These are phyloP conservation scores for Pentalonia nigronervosa DNA, from an alignment of 1,140 invertebrate species.

Conservation along the genomic window DNA sequence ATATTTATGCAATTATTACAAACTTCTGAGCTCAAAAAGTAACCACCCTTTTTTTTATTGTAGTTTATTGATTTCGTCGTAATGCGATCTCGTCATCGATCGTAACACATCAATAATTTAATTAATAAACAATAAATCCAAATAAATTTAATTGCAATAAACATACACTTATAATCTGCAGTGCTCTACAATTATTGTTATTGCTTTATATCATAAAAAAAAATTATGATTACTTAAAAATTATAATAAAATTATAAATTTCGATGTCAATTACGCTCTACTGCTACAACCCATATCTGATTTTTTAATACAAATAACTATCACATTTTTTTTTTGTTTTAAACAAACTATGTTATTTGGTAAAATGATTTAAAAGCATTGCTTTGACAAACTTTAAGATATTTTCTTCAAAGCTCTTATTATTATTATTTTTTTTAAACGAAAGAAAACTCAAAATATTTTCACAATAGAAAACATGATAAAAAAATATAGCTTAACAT, in stretches of 20 bases:
- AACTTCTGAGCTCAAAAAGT: not conserved
- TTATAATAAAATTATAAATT: not conserved
- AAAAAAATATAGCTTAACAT: conserved; percentile 8
- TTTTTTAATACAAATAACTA: not conserved
- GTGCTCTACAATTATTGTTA: not conserved
- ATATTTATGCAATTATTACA: not conserved
- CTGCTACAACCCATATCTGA: not conserved
- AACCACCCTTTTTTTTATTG: not conserved
- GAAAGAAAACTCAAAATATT: not conserved
- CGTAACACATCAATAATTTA: not conserved
- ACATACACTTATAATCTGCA: not conserved
- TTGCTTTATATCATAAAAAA: not conserved
- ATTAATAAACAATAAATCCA: not conserved
- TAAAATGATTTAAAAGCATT: conserved; percentile 1
- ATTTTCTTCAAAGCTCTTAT: conserved; percentile 1
- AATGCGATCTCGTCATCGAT: not conserved
- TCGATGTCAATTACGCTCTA: not conserved
- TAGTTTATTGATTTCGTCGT: not conserved
- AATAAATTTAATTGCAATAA: not conserved
- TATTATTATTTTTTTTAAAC: not conserved
- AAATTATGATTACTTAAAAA: not conserved
- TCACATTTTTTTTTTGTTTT: not conserved
- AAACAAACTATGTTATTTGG: not conserved
- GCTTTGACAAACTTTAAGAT: conserved; percentile 11
- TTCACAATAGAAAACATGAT: not conserved